Evolutionary conservation across 2,888 invertebrate genomes (phyloP).

Genomic region (Rapana venosa): DNA sequence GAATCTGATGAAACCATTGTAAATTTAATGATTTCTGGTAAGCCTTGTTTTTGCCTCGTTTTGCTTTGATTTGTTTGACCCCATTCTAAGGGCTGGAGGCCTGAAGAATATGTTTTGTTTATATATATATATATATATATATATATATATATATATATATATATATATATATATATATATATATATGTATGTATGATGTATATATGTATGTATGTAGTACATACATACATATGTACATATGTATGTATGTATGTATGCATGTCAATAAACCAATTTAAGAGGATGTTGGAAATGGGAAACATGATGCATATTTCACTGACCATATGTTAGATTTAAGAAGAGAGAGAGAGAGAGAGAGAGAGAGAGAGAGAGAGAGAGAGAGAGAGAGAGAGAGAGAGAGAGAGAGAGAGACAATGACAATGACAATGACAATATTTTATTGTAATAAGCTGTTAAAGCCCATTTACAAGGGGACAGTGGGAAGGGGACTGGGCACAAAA

Average conservation of each 20-base stretch:
- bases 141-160: not conserved
- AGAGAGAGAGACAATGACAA: not conserved
- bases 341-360: slow-evolving; percentile 8
- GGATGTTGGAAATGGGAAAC: too few species aligned
- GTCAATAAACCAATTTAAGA: too few species aligned
- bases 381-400: slow-evolving; percentile 2
- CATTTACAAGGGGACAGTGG: not conserved
- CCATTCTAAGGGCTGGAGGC: too few species aligned
- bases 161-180: not conserved
- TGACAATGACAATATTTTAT: not conserved
- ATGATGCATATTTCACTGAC: not conserved
- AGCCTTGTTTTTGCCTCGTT: too few species aligned
- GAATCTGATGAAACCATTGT: not conserved
- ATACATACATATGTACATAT: not conserved
- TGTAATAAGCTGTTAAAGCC: too few species aligned
- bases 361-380: slow-evolving; percentile 14
- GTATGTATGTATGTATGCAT: too few species aligned
- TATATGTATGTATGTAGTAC: not conserved
- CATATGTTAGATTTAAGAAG: not conserved
- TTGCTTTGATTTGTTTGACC: too few species aligned
- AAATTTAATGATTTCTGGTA: not conserved
- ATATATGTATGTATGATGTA: not conserved
- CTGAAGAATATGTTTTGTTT: not conserved
- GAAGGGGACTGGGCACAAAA: not conserved
- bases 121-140: not conserved